These are phyloP conservation scores for Trichopria drosophilae DNA, from an alignment of 2,888 invertebrate species.

Conservation along the genomic window DNA sequence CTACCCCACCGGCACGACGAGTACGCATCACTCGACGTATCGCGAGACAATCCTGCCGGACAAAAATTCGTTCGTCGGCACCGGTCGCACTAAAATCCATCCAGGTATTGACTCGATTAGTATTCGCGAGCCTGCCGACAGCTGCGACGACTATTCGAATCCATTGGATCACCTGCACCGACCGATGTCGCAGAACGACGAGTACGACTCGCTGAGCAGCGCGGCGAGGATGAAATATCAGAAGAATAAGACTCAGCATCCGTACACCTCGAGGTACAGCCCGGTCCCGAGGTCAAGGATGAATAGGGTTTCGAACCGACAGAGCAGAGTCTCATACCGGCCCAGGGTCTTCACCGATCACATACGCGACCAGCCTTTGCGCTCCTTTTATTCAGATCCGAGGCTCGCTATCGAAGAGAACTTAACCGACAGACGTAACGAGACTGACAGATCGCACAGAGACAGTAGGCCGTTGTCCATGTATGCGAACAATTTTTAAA, in stretches of 20 bases:
- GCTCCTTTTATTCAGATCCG: constrained; percentile 53
- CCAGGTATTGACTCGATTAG: neutral
- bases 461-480: constrained; percentile 50
- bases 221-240: constrained; percentile 39
- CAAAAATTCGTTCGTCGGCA: constrained; percentile 33
- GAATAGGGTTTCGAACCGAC: constrained; percentile 28
- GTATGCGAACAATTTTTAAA: constrained; percentile 47
- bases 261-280: constrained; percentile 46
- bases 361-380: constrained; percentile 48
- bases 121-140: no score
- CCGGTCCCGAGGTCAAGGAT: constrained; percentile 42
- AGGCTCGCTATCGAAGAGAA: constrained; percentile 45
- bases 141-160: constrained; percentile 49
- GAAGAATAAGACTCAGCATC: constrained; percentile 41
- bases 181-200: constrained; percentile 46
- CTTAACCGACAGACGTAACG: constrained; percentile 29
- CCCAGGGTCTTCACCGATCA: constrained; percentile 49
- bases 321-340: constrained; percentile 40
- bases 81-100: constrained; percentile 32
- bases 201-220: constrained; percentile 48
- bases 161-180: constrained; percentile 51
- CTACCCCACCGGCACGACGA: constrained; percentile 44
- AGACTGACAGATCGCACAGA: constrained; percentile 33
- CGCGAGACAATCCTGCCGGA: constrained; percentile 36
- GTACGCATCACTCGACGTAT: constrained; percentile 44